These are phyloP conservation scores for Solenopsis fugax DNA, from an alignment of 1,140 invertebrate genomes.

Conservation along the genomic window DNA sequence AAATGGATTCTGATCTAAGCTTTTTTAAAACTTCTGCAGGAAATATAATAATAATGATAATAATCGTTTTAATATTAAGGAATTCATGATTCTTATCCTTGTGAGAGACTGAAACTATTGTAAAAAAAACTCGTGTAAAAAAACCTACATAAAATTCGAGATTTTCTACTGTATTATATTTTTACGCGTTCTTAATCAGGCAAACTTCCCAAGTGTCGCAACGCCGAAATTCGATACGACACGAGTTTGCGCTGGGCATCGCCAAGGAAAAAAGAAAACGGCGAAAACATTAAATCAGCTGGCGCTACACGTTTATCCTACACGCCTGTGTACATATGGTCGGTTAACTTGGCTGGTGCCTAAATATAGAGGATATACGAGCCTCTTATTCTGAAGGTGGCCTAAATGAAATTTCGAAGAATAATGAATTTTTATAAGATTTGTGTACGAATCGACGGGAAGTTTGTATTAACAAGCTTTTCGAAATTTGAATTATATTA, in stretches of 20 bases:
- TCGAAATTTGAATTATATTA: not conserved
- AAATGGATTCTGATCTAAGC: not conserved
- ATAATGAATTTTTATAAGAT: slow-evolving; percentile 16
- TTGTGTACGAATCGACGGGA: not conserved
- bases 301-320: slow-evolving; percentile 48
- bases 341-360: slow-evolving; percentile 1
- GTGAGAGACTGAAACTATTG: not conserved
- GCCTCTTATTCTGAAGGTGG: slow-evolving; percentile 43
- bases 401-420: slow-evolving; percentile 30
- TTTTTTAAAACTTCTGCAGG: not conserved
- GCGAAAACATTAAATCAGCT: slow-evolving; percentile 38
- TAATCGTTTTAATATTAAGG: not conserved
- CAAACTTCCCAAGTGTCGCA: not conserved
- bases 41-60: not conserved
- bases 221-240: slow-evolving; percentile 44
- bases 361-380: slow-evolving; percentile 67
- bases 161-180: not conserved
- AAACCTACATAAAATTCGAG: not conserved
- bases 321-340: slow-evolving; percentile 33
- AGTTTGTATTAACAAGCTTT: not conserved
- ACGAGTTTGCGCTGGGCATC: not conserved
- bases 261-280: slow-evolving; percentile 48
- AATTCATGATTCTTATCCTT: not conserved
- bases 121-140: not conserved
- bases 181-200: slow-evolving; percentile 31